Evolutionary conservation across 2,888 invertebrate species (phyloP).

Genomic region (Stratiomys singularior): DNA sequence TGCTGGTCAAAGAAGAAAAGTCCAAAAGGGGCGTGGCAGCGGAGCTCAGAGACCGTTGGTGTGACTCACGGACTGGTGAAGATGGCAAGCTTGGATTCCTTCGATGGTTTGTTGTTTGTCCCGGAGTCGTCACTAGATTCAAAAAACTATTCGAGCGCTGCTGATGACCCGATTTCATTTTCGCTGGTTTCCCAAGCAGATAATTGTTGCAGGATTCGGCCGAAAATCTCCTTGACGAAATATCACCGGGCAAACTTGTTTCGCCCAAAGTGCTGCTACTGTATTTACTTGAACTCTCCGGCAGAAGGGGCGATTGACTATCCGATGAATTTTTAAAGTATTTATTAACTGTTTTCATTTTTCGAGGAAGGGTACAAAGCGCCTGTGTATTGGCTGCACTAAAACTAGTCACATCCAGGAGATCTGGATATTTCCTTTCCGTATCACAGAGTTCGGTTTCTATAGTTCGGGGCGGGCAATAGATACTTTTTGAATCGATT

Average conservation of each 20-base stretch:
- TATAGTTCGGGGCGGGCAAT: constrained; percentile 62
- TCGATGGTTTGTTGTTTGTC: constrained; percentile 57
- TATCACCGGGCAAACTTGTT: constrained; percentile 70
- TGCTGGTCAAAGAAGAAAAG: constrained; percentile 68
- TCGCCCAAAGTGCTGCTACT: constrained; percentile 77
- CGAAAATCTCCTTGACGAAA: constrained; percentile 67
- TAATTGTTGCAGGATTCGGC: constrained; percentile 66
- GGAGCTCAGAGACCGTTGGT: constrained; percentile 63
- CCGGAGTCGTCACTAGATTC: constrained; percentile 70
- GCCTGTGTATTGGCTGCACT: constrained; percentile 54
- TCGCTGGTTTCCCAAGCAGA: constrained; percentile 53
- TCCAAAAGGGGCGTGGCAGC: constrained; percentile 72
- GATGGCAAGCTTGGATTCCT: constrained; percentile 73
- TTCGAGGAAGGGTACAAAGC: constrained; percentile 75
- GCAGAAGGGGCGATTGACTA: constrained; percentile 78
- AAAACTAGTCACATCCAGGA: constrained; percentile 63
- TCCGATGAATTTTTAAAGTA: constrained; percentile 68
- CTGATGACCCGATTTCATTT: constrained; percentile 18
- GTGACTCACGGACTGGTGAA: constrained; percentile 70
- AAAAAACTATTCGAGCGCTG: constrained; percentile 77
- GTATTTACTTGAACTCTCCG: constrained; percentile 72
- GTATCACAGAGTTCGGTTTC: constrained; percentile 62
- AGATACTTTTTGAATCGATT: constrained; percentile 52
- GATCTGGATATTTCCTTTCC: constrained; percentile 63
- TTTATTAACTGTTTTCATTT: constrained; percentile 60